phyloP scores from a whole-genome alignment of 2,888 invertebrate species.

The Galeruca laticollis region DNA sequence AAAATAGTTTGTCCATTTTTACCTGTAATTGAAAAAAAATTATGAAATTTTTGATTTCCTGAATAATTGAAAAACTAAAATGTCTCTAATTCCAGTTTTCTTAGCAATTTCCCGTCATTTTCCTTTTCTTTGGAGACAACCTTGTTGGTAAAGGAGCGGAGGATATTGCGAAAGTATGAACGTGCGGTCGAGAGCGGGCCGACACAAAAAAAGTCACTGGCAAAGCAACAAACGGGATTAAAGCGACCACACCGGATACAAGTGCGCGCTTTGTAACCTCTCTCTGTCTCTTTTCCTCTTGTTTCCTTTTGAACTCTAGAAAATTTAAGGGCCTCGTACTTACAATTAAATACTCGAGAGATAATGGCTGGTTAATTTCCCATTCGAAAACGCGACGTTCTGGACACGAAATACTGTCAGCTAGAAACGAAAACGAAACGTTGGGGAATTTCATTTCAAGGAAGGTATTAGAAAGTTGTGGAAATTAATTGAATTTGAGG shows the following conservation, averaged over 20 bases:
- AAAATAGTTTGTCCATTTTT: background rate
- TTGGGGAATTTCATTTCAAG: conserved; percentile 28
- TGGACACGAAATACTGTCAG: conserved; percentile 39
- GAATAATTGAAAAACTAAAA: background rate
- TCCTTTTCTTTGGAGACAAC: background rate
- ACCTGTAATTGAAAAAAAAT: too few species aligned
- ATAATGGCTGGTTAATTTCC: conserved; percentile 48
- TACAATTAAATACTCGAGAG: conserved; percentile 52
- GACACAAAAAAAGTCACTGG: conserved; percentile 52
- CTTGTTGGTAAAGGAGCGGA: conserved; percentile 49
- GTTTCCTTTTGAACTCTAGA: conserved; percentile 42
- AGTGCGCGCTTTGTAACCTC: conserved; percentile 55
- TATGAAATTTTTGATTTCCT: background rate
- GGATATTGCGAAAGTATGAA: conserved; percentile 51
- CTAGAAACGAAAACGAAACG: conserved; percentile 33
- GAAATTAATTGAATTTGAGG: conserved; percentile 32
- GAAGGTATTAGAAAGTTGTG: conserved; percentile 33
- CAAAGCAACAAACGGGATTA: conserved; percentile 39
- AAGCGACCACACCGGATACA: conserved; percentile 50
- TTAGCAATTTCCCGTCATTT: conserved; percentile 5
- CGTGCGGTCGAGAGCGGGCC: conserved; percentile 48
- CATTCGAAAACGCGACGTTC: conserved; percentile 38
- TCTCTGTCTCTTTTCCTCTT: conserved; percentile 14
- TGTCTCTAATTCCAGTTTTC: background rate
- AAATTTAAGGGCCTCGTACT: conserved; percentile 49